Conservation (phyloP, 1,140 invertebrate species). For the Tyrophagus putrescentiae region DNA sequence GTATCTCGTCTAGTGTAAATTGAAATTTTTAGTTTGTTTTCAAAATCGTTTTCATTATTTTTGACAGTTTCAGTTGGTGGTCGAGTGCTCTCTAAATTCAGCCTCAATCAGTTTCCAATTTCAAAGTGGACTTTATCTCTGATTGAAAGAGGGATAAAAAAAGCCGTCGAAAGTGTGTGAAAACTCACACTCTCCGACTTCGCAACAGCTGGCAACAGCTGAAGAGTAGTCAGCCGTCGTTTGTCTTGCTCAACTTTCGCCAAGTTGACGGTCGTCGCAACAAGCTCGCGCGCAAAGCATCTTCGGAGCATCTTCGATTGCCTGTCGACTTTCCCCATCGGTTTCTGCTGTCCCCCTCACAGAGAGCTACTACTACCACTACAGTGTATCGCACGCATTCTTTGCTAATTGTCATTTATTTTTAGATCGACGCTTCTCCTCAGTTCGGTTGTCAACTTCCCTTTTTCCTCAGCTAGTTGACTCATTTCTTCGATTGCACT, state of each 20-base stretch:
- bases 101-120: too few relatives aligned
- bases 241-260: conserved; percentile 8
- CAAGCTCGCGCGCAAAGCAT: too few relatives aligned
- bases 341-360: not conserved
- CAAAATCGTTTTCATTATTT: not conserved
- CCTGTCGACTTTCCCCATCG: not conserved
- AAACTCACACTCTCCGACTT: too few relatives aligned
- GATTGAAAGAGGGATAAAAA: too few relatives aligned
- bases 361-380: too few relatives aligned
- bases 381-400: not conserved
- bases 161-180: too few relatives aligned
- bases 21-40: too few relatives aligned
- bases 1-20: not conserved
- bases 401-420: conserved; percentile 10
- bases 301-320: too few relatives aligned
- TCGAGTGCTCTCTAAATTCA: not conserved
- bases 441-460: conserved; percentile 2
- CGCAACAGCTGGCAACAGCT: too few relatives aligned
- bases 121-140: too few relatives aligned
- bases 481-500: not conserved
- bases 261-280: conserved; percentile 4
- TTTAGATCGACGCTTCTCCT: conserved; percentile 10
- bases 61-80: not conserved
- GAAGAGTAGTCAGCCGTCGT: too few relatives aligned
- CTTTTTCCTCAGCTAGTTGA: too few relatives aligned